These are phyloP conservation scores for Lates japonicus DNA, from an alignment of 2,797 vertebrate species.

Conservation along the genomic window DNA sequence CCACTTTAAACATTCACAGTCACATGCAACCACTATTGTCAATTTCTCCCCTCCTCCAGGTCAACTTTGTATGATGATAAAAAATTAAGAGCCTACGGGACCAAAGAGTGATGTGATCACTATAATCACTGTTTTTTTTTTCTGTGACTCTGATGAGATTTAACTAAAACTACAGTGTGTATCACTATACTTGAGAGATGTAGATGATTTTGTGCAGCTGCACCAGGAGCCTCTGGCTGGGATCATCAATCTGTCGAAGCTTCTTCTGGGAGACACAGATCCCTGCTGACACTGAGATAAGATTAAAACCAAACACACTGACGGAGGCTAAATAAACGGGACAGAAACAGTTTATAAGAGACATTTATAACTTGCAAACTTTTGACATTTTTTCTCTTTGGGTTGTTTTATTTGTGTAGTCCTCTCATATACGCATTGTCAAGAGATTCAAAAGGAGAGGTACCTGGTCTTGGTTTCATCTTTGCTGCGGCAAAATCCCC, in stretches of 20 bases:
- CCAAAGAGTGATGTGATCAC: background rate
- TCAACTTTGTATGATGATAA: background rate
- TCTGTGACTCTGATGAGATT: conserved; percentile 9
- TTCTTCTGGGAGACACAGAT: conserved; percentile 93
- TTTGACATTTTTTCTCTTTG: conserved; percentile 14
- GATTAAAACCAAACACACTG: conserved; percentile 6
- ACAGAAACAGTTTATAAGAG: background rate
- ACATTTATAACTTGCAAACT: background rate
- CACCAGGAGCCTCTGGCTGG: conserved; percentile 90
- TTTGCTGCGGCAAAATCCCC: conserved; percentile 67
- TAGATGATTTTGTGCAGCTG: conserved; percentile 95
- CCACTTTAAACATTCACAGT: background rate
- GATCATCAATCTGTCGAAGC: conserved; percentile 92
- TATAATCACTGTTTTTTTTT: too few species aligned
- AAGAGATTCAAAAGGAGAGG: conserved; percentile 4
- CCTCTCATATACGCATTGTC: background rate
- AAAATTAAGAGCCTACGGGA: background rate
- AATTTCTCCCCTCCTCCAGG: background rate
- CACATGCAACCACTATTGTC: background rate
- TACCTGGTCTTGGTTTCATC: conserved; percentile 88
- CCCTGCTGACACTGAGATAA: conserved; percentile 84
- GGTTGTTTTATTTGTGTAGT: conserved; percentile 22
- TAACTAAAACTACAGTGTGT: background rate
- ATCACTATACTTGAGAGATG: conserved; percentile 88
- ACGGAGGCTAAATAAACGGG: conserved; percentile 1